Evolutionary conservation across 2,113 vertebrate genomes (phyloP).

Genomic region (Heloderma charlesbogerti): DNA sequence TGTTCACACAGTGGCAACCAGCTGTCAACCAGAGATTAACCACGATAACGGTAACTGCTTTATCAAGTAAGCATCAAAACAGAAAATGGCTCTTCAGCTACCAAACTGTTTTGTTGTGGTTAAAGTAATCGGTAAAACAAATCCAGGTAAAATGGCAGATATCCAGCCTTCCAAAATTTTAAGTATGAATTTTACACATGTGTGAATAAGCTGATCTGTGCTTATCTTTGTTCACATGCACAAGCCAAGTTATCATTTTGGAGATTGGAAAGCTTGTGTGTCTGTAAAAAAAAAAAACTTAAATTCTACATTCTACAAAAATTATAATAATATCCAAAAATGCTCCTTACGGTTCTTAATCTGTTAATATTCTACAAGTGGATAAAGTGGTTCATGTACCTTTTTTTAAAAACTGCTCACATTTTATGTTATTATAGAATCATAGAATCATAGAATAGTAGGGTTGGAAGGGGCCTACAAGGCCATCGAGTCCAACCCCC

Average conservation of each 20-base stretch:
- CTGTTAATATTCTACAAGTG: background rate
- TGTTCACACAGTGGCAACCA: too few species aligned
- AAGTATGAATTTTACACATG: background rate
- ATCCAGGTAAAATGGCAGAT: background rate
- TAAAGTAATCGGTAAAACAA: background rate
- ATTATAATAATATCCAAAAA: background rate
- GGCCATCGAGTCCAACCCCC: too few species aligned
- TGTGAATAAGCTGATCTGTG: background rate
- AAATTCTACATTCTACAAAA: background rate
- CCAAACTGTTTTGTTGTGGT: background rate
- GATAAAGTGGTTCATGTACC: background rate
- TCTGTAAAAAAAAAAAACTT: background rate
- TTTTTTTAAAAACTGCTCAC: background rate
- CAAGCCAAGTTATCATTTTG: background rate
- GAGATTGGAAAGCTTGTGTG: background rate
- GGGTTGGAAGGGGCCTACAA: too few species aligned
- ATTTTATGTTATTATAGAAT: background rate
- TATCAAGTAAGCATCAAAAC: background rate
- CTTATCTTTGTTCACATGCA: background rate
- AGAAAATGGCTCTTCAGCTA: background rate
- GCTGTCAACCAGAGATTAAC: too few species aligned
- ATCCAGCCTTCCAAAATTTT: background rate
- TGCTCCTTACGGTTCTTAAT: background rate
- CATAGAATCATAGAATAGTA: too few species aligned
- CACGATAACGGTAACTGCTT: background rate